Evolutionary conservation across 2,797 vertebrate species (phyloP).

Genomic region (Choloepus didactylus): DNA sequence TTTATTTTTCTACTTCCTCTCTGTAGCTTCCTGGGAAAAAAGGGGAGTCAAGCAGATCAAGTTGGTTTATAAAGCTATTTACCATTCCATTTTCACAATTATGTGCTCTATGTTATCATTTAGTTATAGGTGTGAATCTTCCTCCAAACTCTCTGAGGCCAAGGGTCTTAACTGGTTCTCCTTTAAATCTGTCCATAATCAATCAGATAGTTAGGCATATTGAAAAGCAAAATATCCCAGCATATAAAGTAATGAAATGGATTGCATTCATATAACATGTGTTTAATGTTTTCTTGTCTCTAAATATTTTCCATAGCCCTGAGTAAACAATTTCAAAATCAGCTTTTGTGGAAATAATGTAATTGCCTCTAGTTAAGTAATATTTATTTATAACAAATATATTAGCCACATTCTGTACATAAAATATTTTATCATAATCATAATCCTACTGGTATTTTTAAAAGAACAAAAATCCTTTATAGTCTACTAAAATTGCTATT

Average conservation of each 20-base stretch:
- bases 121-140: not conserved
- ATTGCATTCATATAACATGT: not conserved
- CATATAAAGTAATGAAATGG: not conserved
- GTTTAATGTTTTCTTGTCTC: not conserved
- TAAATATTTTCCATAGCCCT: not conserved
- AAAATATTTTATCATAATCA: not conserved
- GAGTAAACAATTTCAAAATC: not conserved
- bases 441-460: not conserved
- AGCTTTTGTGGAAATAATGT: not conserved
- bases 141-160: not conserved
- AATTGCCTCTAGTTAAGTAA: not conserved
- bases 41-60: too few species aligned
- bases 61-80: too few species aligned
- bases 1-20: too few species aligned
- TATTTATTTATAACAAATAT: not conserved
- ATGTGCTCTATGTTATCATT: not conserved
- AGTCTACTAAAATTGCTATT: not conserved
- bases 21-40: too few species aligned
- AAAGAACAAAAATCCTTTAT: not conserved
- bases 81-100: not conserved
- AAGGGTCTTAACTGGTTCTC: not conserved
- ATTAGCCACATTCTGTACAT: not conserved
- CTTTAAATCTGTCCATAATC: not conserved
- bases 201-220: not conserved
- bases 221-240: not conserved